phyloP scores from a whole-genome alignment of 2,888 invertebrate genomes.

The Drosophila mimetica region DNA sequence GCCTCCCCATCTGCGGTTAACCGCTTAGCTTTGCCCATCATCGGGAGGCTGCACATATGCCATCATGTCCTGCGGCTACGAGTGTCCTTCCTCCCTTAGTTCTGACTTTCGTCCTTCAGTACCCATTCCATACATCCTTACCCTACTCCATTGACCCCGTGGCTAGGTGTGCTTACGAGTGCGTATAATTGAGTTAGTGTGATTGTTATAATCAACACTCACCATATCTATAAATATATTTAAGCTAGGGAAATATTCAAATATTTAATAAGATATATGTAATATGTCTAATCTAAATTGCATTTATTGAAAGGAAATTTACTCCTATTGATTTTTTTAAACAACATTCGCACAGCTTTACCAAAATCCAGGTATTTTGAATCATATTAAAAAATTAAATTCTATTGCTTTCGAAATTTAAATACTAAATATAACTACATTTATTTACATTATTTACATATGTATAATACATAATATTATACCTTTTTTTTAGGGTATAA shows the following conservation, averaged over 20 bases:
- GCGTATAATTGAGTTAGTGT: slow-evolving; percentile 70
- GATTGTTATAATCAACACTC: slow-evolving; percentile 53
- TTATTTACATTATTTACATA: no score
- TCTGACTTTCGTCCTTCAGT: not conserved
- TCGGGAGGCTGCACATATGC: slow-evolving; percentile 51
- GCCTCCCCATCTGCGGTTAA: slow-evolving; percentile 59
- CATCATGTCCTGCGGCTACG: slow-evolving; percentile 61
- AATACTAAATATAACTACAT: no score
- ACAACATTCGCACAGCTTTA: no score
- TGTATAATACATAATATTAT: no score
- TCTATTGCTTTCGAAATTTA: no score
- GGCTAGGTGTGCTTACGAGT: slow-evolving; percentile 52
- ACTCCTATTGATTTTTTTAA: no score
- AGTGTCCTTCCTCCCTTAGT: slow-evolving; percentile 16
- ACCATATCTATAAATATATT: not conserved
- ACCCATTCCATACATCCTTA: not conserved
- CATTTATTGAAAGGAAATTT: no score
- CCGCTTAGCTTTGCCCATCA: slow-evolving; percentile 69
- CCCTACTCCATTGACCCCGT: not conserved
- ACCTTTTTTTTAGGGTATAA: no score
- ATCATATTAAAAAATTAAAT: no score
- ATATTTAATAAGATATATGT: not conserved
- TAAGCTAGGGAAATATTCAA: no score
- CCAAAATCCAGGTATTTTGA: no score
- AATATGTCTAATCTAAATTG: no score